Base-by-base conservation (phyloP, 2,797 vertebrate species). In the Alcedo quadribrachys region DNA sequence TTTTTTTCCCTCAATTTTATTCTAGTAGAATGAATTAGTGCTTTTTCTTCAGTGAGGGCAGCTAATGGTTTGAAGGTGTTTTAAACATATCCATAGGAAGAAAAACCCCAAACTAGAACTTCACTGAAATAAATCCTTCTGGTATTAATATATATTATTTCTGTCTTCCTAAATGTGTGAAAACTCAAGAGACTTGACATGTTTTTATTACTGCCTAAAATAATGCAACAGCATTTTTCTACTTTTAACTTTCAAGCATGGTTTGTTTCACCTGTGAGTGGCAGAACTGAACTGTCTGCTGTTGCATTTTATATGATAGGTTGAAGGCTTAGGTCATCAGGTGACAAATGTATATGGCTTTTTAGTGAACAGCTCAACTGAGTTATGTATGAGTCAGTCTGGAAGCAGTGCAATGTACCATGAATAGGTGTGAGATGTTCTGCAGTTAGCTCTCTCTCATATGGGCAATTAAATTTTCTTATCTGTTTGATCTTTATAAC, bases 401-500 rank as follows among this genome's bases (percentile, higher is more conserved):
- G 67, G 51, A 84, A 68, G 43, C 58, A 67, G 45, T 0, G 0
- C 55, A 45, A 8, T 76, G 67, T 84, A 15, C 74, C 81, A 50
- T 45, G 43, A 84, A 43, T 42, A 88, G 63, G 35, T 86, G 70
- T 66, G 61, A 88, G 42, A 37, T n/a, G 5, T 81, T 90, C 92
- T 86, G 40, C 77, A 86, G 67, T 83, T 66, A 79, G 40, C 22
- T 90, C 17, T 67, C 2, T 81, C 77, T 84, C 76, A 8, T 90
- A 67, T 46, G 60, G 67, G 40, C 60, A 79, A 57, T 90, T 94
- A 53, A 71, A 91, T 94, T 92, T 91, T 86, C 74, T 42, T 84
- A 91, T 42, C 78, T 79, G 1, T 79, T 69, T 86, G 55, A 27
- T 81, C 30, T 74, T 88, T 60, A 51, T 89, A 69, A 18, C 93